Conservation (phyloP, 2,888 invertebrate species). For the Muschampia plurimacula region DNA sequence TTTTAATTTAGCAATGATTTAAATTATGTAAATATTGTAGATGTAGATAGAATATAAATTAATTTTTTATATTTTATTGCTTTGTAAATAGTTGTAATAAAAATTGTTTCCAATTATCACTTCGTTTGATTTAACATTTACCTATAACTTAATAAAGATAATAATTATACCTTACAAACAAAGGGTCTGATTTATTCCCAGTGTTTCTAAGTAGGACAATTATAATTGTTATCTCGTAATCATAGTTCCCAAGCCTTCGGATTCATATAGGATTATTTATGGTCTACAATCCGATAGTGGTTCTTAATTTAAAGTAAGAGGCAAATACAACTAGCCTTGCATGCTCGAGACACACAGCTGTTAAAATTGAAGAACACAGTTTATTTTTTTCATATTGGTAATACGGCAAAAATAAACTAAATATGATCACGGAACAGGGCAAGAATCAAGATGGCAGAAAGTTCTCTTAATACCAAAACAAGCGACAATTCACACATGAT, state of each 20-base stretch:
- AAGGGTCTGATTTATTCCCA: conserved; percentile 3
- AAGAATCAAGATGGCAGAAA: too few relatives aligned
- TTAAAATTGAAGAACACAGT: conserved; percentile 28
- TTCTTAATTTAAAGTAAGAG: conserved; percentile 74
- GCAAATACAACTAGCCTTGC: conserved; percentile 69
- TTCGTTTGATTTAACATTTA: conserved; percentile 25
- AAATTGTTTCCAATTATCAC: conserved; percentile 50
- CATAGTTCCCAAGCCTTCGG: conserved; percentile 63
- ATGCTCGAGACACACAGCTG: conserved; percentile 59
- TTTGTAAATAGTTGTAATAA: conserved; percentile 63
- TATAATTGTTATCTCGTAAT: conserved; percentile 39
- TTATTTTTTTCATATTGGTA: neutral
- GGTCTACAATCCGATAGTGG: conserved; percentile 65
- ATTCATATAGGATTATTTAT: conserved; percentile 70
- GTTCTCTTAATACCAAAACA: too few relatives aligned
- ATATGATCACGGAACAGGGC: too few relatives aligned
- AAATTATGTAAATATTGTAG: conserved; percentile 74
- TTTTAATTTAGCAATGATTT: conserved; percentile 35
- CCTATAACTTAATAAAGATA: neutral
- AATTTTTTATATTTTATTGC: conserved; percentile 54
- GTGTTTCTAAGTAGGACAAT: conserved; percentile 10
- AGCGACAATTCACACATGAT: too few relatives aligned
- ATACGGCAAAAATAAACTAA: too few relatives aligned
- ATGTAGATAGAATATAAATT: conserved; percentile 53
- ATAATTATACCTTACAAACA: conserved; percentile 1